Evolutionary conservation across 2,797 vertebrate genomes (phyloP).

Genomic region (Phrynocephalus vlangalii): DNA sequence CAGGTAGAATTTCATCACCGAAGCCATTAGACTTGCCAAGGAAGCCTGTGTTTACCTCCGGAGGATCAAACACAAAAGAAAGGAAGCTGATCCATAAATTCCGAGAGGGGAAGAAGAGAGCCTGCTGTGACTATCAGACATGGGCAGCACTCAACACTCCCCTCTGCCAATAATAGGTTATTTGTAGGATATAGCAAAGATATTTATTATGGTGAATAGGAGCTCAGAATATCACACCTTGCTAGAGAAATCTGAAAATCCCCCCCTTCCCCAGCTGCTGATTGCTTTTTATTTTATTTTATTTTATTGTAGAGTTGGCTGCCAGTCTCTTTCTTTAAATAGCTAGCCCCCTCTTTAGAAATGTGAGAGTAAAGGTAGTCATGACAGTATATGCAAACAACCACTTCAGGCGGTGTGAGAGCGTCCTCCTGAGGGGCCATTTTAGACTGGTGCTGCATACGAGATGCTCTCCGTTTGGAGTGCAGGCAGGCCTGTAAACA

Average conservation of each 20-base stretch:
- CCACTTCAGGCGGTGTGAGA: conserved; percentile 46
- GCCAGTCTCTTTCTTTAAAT: not conserved
- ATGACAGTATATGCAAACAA: conserved; percentile 33
- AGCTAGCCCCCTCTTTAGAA: not conserved
- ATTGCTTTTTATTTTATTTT: not conserved
- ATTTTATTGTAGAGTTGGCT: not conserved
- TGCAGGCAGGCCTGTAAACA: conserved; percentile 58
- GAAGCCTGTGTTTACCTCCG: too few species aligned
- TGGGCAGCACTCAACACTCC: too few species aligned
- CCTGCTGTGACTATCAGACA: too few species aligned
- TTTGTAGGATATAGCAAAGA: not conserved
- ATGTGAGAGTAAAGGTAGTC: conserved; percentile 49
- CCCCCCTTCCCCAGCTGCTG: not conserved
- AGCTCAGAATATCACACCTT: not conserved
- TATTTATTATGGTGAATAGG: not conserved
- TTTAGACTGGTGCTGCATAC: conserved; percentile 52
- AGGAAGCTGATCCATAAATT: too few species aligned
- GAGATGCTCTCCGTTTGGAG: conserved; percentile 51
- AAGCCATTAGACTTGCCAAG: too few species aligned
- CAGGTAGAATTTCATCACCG: too few species aligned
- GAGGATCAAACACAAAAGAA: too few species aligned
- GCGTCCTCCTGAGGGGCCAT: conserved; percentile 54
- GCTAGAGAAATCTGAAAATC: not conserved
- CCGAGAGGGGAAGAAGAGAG: too few species aligned
- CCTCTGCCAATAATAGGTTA: too few species aligned